A percentile compares a stretch with the other conserved stretches of the same genome.
These are phyloP conservation scores for Temnothorax nylanderi DNA, from an alignment of 1,140 invertebrate genomes.

Conservation along the genomic window DNA sequence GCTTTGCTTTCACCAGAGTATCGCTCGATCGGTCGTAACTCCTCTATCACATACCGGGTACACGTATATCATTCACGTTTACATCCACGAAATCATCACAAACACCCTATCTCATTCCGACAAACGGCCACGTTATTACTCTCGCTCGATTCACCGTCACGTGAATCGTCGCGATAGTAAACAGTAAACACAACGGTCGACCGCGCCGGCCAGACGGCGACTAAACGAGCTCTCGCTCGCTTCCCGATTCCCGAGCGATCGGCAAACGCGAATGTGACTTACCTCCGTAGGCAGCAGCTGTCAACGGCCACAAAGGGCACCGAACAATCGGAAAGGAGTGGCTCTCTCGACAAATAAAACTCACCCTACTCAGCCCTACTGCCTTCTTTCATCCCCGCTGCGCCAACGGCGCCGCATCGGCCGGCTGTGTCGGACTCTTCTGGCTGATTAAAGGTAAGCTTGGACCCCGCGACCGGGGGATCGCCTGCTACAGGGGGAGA, in stretches of 20 bases:
- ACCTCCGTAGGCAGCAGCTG: slow-evolving; percentile 55
- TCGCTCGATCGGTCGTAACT: neutral
- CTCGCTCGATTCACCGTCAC: neutral
- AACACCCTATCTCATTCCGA: neutral
- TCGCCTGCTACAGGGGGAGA: neutral
- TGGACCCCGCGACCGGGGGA: neutral
- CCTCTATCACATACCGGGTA: neutral
- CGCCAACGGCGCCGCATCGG: neutral
- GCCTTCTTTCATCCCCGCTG: slow-evolving; percentile 52
- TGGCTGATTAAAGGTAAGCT: slow-evolving; percentile 63
- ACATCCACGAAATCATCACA: neutral
- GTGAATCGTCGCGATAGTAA: neutral
- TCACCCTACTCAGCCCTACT: slow-evolving; percentile 44
- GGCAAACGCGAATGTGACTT: slow-evolving; percentile 45
- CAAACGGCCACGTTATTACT: neutral
- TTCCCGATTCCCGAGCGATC: slow-evolving; percentile 30
- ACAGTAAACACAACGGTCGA: neutral
- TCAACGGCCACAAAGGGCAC: slow-evolving; percentile 52
- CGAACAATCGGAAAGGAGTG: slow-evolving; percentile 68
- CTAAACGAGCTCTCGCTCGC: neutral
- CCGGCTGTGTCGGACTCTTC: slow-evolving; percentile 28
- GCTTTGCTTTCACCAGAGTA: neutral
- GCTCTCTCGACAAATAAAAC: slow-evolving; percentile 62
- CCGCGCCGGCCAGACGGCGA: neutral
- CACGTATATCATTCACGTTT: neutral